A percentile compares a stretch with the other conserved stretches of the same genome.
phyloP scores from a whole-genome alignment of 2,113 vertebrate genomes.

The Siniperca knerii region DNA sequence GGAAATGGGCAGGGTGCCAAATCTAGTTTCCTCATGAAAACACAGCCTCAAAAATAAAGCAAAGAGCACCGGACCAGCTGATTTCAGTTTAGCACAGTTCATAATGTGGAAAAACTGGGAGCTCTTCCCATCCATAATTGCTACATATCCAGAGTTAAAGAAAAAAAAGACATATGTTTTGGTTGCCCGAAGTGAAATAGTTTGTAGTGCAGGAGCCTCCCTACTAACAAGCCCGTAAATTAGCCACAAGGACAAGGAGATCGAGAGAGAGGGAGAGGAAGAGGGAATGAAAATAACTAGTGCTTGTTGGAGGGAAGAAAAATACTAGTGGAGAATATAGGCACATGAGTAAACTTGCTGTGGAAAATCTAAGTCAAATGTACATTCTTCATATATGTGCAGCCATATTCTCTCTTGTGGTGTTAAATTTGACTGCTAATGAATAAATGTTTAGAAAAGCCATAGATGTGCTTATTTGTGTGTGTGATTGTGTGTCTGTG shows the following conservation, averaged over 20 bases:
- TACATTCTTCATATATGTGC: conserved; percentile 22
- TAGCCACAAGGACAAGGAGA: conserved; percentile 57
- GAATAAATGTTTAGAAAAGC: conserved; percentile 15
- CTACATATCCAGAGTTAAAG: conserved; percentile 74
- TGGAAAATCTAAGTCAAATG: conserved; percentile 33
- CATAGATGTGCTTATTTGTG: not conserved
- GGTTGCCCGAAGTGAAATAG: conserved; percentile 67
- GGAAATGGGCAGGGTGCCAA: conserved; percentile 85
- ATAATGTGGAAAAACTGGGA: conserved; percentile 86
- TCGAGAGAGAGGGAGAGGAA: conserved; percentile 9
- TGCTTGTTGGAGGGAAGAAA: conserved; percentile 48
- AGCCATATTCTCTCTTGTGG: conserved; percentile 7
- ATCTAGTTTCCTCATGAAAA: conserved; percentile 69
- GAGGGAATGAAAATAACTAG: conserved; percentile 18
- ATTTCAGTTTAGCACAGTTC: conserved; percentile 88
- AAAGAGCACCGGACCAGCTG: conserved; percentile 83
- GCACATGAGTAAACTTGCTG: conserved; percentile 30
- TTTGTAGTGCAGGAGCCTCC: conserved; percentile 61
- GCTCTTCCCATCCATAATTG: conserved; percentile 86
- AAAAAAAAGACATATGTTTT: conserved; percentile 60
- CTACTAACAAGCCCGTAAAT: conserved; percentile 75
- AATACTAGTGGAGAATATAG: conserved; percentile 18
- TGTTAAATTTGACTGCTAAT: conserved; percentile 28
- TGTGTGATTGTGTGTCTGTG: not conserved
- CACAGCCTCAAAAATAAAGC: conserved; percentile 81